phyloP scores from a whole-genome alignment of 2,888 invertebrate genomes.

The Drosophila parthenogenetica region DNA sequence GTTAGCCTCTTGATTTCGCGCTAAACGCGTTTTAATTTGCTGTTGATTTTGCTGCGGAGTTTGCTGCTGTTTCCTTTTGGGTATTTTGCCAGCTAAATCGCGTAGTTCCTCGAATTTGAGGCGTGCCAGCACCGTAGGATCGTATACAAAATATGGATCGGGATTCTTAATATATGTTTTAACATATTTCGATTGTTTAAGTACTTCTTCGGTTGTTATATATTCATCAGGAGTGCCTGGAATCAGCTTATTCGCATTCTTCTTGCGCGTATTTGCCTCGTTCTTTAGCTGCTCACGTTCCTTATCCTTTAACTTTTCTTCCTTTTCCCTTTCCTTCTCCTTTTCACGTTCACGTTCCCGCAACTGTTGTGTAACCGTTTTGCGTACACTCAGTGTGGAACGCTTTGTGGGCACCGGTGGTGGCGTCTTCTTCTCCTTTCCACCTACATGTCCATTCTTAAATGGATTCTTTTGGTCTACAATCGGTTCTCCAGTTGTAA shows the following conservation, averaged over 20 bases:
- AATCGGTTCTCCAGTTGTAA: conserved; percentile 84
- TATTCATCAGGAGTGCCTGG: conserved; percentile 71
- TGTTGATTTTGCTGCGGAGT: conserved; percentile 1
- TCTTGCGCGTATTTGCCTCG: conserved; percentile 53
- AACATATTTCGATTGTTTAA: conserved; percentile 85
- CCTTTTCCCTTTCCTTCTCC: conserved; percentile 60
- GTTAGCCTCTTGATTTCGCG: conserved; percentile 39
- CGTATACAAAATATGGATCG: conserved; percentile 84
- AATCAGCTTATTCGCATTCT: conserved; percentile 28
- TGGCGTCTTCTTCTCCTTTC: conserved; percentile 65
- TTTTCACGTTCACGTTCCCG: conserved; percentile 75
- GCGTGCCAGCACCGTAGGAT: conserved; percentile 83
- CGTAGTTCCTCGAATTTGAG: conserved; percentile 82
- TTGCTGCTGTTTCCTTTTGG: conserved; percentile 60
- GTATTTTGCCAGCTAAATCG: conserved; percentile 72
- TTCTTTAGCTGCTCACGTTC: conserved; percentile 58
- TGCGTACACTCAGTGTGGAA: conserved; percentile 77
- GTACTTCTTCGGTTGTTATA: conserved; percentile 84
- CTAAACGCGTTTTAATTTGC: neutral
- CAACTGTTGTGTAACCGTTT: conserved; percentile 74
- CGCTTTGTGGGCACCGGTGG: conserved; percentile 81
- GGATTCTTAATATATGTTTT: conserved; percentile 85
- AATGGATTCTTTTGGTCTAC: conserved; percentile 85
- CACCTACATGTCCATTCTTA: conserved; percentile 61
- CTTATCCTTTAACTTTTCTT: conserved; percentile 44